Conservation (phyloP, 1,140 invertebrate species). For the Scylla paramamosain region DNA sequence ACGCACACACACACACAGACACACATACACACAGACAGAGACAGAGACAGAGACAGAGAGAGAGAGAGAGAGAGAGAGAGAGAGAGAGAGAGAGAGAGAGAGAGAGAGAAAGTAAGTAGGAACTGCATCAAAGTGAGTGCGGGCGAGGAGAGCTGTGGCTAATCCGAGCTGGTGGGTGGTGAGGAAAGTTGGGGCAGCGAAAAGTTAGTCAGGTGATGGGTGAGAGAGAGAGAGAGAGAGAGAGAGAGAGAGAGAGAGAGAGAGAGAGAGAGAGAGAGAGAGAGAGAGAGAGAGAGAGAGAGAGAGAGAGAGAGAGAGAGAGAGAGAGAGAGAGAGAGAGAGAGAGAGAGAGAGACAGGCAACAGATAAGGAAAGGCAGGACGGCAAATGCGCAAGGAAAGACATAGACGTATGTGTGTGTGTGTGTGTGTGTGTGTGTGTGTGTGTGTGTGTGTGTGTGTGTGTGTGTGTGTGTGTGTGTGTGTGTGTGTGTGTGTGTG, state of each 20-base stretch:
- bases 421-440: no score
- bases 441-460: no score
- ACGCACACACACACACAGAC: not conserved
- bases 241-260: not conserved
- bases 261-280: not conserved
- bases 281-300: not conserved
- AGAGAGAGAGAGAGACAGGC: not conserved
- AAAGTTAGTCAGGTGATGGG: not conserved
- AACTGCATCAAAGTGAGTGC: not conserved
- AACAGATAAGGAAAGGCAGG: not conserved
- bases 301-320: not conserved
- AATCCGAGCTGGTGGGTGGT: no score
- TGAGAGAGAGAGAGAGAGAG: not conserved
- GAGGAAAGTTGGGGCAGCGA: no score
- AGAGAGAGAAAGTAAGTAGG: not conserved
- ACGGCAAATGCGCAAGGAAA: no score
- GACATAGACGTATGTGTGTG: no score
- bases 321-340: not conserved
- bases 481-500: no score
- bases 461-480: no score
- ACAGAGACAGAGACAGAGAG: not conserved
- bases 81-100: not conserved
- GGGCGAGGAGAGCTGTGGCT: no score
- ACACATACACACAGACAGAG: not conserved
- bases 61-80: slow-evolving; percentile 28